phyloP scores from a whole-genome alignment of 1,140 invertebrate species.

The Nasonia longicornis region DNA sequence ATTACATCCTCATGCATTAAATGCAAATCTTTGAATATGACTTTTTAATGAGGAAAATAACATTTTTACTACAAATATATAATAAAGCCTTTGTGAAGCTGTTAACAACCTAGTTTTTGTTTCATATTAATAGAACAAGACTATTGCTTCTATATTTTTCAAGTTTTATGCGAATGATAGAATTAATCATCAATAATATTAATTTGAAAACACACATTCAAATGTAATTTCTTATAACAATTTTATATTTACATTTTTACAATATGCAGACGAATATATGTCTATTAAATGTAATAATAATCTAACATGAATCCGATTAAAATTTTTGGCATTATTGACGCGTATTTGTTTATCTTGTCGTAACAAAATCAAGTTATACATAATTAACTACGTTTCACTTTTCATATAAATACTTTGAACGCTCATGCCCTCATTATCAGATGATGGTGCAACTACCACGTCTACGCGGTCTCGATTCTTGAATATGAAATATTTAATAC shows the following conservation, averaged over 20 bases:
- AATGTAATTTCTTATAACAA: neutral
- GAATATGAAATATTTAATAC: constrained; percentile 23
- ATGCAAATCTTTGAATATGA: neutral
- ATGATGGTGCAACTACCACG: constrained; percentile 23
- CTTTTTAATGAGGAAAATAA: neutral
- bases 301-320: neutral
- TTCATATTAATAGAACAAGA: neutral
- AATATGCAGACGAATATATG: neutral
- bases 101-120: neutral
- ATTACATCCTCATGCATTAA: neutral
- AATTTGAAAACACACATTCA: neutral
- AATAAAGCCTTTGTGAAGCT: no score
- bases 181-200: neutral
- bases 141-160: neutral
- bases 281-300: neutral
- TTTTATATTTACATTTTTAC: constrained; percentile 30
- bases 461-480: constrained; percentile 30
- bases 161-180: neutral
- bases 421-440: neutral
- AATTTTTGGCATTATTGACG: neutral
- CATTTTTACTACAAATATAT: neutral
- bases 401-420: constrained; percentile 26
- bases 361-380: neutral
- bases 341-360: neutral
- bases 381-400: constrained; percentile 15